Evolutionary conservation across 2,113 vertebrate species (phyloP).

Genomic region (Sylvicapra grimmia): DNA sequence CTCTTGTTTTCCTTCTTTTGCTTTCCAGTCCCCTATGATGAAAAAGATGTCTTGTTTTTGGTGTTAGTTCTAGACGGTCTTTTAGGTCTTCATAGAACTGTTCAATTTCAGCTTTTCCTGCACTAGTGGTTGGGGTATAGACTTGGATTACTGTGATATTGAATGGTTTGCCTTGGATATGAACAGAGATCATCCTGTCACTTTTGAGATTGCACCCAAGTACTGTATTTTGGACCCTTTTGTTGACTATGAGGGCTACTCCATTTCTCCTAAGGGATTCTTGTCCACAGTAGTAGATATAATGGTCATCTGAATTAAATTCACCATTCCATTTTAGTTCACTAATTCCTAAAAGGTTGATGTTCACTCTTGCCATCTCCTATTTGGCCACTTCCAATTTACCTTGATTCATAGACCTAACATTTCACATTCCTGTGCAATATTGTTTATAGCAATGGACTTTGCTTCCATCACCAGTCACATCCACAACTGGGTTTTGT

Average conservation of each 20-base stretch:
- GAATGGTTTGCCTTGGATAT: background rate
- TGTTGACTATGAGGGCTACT: background rate
- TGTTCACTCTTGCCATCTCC: background rate
- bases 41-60: background rate
- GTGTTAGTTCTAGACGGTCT: background rate
- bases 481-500: background rate
- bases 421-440: background rate
- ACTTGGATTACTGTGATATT: background rate
- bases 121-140: background rate
- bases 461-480: background rate
- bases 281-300: background rate
- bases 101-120: background rate
- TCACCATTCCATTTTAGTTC: background rate
- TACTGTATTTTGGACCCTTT: background rate
- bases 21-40: background rate
- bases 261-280: background rate
- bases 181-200: background rate
- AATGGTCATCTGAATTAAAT: background rate
- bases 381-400: background rate
- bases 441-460: background rate
- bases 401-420: background rate
- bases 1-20: background rate
- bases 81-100: background rate
- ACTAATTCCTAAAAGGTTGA: background rate
- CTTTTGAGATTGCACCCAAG: background rate